A percentile compares a stretch with the other conserved stretches of the same genome.
Evolutionary conservation across 2,113 vertebrate species (phyloP).

Genomic region (Ovis canadensis): DNA sequence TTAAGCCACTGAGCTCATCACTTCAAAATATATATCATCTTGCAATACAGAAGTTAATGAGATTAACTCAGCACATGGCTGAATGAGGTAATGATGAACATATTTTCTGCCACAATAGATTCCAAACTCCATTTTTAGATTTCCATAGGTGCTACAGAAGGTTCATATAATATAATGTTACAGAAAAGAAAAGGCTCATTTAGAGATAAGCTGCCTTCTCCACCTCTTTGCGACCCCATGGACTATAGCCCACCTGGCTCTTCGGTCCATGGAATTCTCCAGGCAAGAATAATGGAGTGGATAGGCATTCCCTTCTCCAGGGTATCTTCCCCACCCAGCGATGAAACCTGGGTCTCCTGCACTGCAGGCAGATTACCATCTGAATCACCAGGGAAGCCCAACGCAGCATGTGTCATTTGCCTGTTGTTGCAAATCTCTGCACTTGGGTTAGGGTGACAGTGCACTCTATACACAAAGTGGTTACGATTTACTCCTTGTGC

Average conservation of each 20-base stretch:
- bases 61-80: not conserved
- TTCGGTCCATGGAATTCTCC: not conserved
- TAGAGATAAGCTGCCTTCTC: not conserved
- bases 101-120: constrained; percentile 41
- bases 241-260: not conserved
- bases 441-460: not conserved
- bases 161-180: not conserved
- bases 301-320: not conserved
- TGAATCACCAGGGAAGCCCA: not conserved
- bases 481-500: not conserved
- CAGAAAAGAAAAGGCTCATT: not conserved
- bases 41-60: not conserved
- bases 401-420: not conserved
- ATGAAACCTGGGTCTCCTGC: not conserved
- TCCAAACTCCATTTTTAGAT: constrained; percentile 43
- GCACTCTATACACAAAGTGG: not conserved
- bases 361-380: not conserved
- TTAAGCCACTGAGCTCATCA: not conserved
- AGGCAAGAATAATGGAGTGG: not conserved
- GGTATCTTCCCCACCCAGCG: not conserved
- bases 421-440: not conserved
- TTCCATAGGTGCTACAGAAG: constrained; percentile 22
- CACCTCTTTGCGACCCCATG: not conserved
- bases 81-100: not conserved
- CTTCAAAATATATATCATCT: constrained; percentile 15